phyloP scores from a whole-genome alignment of 2,888 invertebrate genomes.

The Lepetodrilus schrolli region DNA sequence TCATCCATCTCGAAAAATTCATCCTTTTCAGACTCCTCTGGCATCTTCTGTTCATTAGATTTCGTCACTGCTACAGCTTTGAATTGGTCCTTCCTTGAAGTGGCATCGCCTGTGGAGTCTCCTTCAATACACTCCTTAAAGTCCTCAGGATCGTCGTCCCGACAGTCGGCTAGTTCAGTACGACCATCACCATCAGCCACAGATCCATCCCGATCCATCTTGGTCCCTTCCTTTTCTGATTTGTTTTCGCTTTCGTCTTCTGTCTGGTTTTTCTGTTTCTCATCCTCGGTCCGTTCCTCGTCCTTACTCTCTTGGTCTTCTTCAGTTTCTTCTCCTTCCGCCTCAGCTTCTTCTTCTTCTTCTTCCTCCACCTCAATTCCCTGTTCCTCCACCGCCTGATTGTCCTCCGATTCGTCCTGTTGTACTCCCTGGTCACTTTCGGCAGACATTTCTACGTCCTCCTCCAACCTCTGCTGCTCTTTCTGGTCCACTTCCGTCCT shows the following conservation, averaged over 20 bases:
- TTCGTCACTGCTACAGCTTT: no score
- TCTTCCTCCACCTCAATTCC: not conserved
- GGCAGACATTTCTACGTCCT: not conserved
- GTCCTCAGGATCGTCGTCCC: not conserved
- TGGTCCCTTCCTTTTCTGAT: not conserved
- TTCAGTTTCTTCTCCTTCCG: not conserved
- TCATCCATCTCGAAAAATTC: no score
- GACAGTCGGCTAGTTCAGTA: not conserved
- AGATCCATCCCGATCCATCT: not conserved
- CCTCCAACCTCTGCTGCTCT: not conserved
- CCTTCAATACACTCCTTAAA: no score
- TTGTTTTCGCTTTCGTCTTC: not conserved
- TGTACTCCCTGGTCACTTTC: not conserved
- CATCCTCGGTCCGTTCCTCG: not conserved
- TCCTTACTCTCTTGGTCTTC: not conserved
- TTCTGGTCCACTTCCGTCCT: not conserved
- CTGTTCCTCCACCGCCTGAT: not conserved
- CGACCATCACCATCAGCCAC: not conserved
- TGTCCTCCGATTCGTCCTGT: not conserved
- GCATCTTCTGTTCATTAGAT: no score
- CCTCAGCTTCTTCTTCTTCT: not conserved
- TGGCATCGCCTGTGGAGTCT: no score
- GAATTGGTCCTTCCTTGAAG: no score
- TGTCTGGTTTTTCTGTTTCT: no score
- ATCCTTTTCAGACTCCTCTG: no score